phyloP scores from a whole-genome alignment of 2,113 vertebrate species.

The Carettochelys insculpta region DNA sequence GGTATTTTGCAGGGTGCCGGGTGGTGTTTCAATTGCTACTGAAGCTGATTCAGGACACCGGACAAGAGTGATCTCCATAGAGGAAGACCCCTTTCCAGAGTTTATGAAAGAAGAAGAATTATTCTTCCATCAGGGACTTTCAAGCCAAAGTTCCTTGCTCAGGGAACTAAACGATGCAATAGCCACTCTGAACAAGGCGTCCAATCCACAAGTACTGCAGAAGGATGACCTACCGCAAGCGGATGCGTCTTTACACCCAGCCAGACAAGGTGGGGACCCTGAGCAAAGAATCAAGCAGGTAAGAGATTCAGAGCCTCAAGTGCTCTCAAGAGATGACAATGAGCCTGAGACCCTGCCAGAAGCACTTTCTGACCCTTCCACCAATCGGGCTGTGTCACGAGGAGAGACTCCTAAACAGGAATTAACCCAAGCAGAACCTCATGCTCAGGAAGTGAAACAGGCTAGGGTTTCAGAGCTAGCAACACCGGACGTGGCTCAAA shows the following conservation, averaged over 20 bases:
- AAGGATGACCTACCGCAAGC: accelerated
- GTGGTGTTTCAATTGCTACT: background rate
- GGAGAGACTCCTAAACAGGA: background rate
- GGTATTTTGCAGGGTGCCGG: slow-evolving; percentile 40
- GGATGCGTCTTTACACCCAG: background rate
- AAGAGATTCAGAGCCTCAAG: accelerated
- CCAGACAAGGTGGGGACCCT: background rate
- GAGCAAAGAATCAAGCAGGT: background rate
- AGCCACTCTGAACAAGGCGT: slow-evolving; percentile 31
- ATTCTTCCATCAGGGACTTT: background rate
- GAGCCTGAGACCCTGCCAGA: background rate
- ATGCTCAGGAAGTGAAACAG: background rate
- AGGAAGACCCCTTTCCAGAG: slow-evolving; percentile 58
- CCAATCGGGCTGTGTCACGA: background rate
- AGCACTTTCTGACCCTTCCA: accelerated
- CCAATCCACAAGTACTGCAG: background rate
- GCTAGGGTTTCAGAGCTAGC: slow-evolving; percentile 5
- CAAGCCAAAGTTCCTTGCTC: slow-evolving; percentile 61
- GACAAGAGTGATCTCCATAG: background rate
- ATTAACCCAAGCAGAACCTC: background rate
- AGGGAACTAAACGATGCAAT: slow-evolving; percentile 68
- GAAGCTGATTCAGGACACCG: background rate
- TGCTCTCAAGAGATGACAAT: background rate
- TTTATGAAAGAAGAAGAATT: slow-evolving; percentile 1
- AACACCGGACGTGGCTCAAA: background rate